Conservation (phyloP, 2,113 vertebrate species). For the Gallinago undulata region DNA sequence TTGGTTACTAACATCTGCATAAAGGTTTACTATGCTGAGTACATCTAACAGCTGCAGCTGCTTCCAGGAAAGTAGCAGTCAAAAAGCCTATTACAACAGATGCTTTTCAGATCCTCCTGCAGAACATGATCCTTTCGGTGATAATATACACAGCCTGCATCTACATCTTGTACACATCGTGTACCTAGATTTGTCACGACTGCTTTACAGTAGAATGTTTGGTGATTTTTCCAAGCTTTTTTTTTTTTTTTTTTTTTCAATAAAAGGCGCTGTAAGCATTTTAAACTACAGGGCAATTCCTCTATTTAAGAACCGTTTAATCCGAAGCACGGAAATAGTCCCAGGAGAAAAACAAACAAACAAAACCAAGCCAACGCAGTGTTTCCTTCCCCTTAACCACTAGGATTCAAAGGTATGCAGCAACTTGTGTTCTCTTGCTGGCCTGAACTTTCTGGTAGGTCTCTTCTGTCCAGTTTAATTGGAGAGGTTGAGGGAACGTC, state of each 20-base stretch:
- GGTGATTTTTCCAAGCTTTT: background rate
- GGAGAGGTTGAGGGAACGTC: background rate
- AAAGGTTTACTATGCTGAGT: conserved; percentile 3
- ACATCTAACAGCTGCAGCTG: background rate
- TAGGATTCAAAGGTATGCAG: background rate
- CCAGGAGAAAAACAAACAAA: background rate
- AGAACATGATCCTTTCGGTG: background rate
- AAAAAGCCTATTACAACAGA: background rate
- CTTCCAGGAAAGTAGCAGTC: conserved; percentile 25
- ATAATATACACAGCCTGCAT: background rate
- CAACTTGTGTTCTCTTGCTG: background rate
- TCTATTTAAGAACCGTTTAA: background rate
- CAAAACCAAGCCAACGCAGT: background rate
- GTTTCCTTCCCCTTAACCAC: background rate
- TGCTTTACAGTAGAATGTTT: background rate
- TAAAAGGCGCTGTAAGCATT: background rate
- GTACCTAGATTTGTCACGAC: background rate
- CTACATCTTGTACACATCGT: background rate
- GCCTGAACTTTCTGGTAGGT: background rate
- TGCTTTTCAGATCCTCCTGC: background rate
- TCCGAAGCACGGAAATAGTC: background rate
- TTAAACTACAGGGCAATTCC: background rate
- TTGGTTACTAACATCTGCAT: background rate
- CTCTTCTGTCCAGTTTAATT: background rate
- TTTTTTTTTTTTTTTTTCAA: background rate